Conservation (phyloP, 2,888 invertebrate species). For the Lasioglossum morio region DNA sequence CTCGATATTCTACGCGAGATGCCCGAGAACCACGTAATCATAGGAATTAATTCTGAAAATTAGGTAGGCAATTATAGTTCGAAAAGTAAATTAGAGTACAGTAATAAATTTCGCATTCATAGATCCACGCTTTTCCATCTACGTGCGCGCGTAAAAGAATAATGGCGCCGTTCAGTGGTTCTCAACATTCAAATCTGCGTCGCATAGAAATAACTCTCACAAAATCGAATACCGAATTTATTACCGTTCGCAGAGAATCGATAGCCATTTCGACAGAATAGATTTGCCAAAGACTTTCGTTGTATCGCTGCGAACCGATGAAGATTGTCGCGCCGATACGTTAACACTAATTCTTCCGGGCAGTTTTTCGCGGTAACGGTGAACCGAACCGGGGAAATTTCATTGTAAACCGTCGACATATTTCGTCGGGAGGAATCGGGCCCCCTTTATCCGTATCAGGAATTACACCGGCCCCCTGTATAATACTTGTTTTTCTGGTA, state of each 20-base stretch:
- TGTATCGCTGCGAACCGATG: background rate
- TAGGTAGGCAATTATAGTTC: background rate
- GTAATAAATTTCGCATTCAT: background rate
- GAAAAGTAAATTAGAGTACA: background rate
- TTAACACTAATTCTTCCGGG: conserved; percentile 4
- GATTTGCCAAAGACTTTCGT: background rate
- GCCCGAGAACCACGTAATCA: background rate
- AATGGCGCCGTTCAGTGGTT: background rate
- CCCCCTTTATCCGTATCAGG: background rate
- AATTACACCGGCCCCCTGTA: background rate
- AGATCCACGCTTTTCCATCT: background rate
- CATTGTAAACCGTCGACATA: background rate
- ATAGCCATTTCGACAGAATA: background rate
- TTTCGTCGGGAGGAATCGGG: background rate
- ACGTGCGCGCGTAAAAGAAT: background rate
- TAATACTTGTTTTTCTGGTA: conserved; percentile 21
- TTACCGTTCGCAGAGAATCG: background rate
- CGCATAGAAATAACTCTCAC: background rate
- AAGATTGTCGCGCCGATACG: background rate
- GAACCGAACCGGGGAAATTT: background rate
- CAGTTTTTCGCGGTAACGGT: background rate
- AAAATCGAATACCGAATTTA: background rate
- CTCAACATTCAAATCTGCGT: background rate
- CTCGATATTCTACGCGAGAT: background rate
- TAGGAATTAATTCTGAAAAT: too few species aligned